Conservation (phyloP, 2,888 invertebrate genomes). For the Hypomecis punctinalis region DNA sequence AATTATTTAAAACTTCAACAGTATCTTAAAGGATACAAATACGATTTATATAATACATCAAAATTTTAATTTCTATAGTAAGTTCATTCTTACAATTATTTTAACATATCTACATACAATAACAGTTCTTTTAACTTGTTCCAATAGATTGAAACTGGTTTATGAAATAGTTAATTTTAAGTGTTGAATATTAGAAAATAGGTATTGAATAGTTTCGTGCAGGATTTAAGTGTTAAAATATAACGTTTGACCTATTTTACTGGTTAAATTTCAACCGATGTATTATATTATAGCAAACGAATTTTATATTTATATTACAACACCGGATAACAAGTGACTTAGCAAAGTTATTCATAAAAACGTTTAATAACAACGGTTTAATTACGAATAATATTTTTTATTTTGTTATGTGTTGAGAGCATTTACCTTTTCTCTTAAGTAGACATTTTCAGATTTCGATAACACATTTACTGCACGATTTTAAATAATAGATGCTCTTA, state of each 20-base stretch:
- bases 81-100: conserved; percentile 54
- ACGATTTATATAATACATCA: conserved; percentile 15
- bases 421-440: conserved; percentile 31
- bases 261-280: conserved; percentile 17
- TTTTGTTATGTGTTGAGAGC: conserved; percentile 39
- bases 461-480: conserved; percentile 23
- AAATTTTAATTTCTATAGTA: conserved; percentile 14
- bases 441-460: not conserved
- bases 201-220: conserved; percentile 10
- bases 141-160: conserved; percentile 33
- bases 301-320: conserved; percentile 41
- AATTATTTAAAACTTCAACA: conserved; percentile 7
- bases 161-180: conserved; percentile 13
- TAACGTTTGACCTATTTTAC: conserved; percentile 11
- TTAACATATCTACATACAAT: conserved; percentile 72
- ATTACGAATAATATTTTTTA: conserved; percentile 18
- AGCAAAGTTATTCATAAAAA: conserved; percentile 54
- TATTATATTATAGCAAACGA: conserved; percentile 38
- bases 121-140: conserved; percentile 50
- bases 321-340: conserved; percentile 56
- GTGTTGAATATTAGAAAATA: conserved; percentile 5
- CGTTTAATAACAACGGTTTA: conserved; percentile 46
- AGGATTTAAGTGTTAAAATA: conserved; percentile 20
- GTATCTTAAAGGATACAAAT: conserved; percentile 10
- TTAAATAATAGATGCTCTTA: conserved; percentile 39